Evolutionary conservation across 2,113 vertebrate genomes (phyloP), one percentile per base, ranked within the genome.

Genomic region (Ramphastos sulfuratus): DNA sequence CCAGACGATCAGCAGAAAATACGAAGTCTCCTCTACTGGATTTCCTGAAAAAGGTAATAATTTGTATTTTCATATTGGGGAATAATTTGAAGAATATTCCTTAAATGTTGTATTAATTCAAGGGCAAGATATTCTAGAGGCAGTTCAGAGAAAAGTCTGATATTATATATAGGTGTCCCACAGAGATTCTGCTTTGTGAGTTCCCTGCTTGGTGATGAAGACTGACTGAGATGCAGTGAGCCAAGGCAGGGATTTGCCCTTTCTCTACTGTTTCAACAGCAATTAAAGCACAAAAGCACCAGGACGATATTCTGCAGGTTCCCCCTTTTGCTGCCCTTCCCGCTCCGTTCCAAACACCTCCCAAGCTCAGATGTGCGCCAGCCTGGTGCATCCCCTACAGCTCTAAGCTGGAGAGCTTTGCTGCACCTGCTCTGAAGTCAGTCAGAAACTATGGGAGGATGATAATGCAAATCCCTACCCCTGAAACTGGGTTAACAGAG

Each of bases 21-120:
- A 99, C 98, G 93, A 99, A 99, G 98, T 99, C 99, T 79, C 99
- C 99, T 98, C 99, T 98, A 97, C 98, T 99, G 95, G 99, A 99
- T 95, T 98, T 98, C 97, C 99, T 99, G 97, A 92, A 96, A 97
- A 97, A 85, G 50, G 71, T 66, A 79, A 82, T 35, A 90, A 85
- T 91, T 64, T 58, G 3, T 66, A 37, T 59, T 85, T 85, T 91
- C 79, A 92, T 66, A 9, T 2, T 54, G 20, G 31, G 37, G 30
- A 90, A 72, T 54, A 67, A 78, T 77, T 67, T 80, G 14, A 58
- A 60, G 35, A 83, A 59, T 21, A 20, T 23, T 54, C 37, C 48
- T 90, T 86, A 87, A 77, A 71, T 56, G 37, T 12, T 55, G 4
- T 20, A 80, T 23, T 58, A 60, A 71, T 39, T 72, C 59, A 72